Base-by-base conservation (phyloP, 2,888 invertebrate species). In the Heliconius erato region DNA sequence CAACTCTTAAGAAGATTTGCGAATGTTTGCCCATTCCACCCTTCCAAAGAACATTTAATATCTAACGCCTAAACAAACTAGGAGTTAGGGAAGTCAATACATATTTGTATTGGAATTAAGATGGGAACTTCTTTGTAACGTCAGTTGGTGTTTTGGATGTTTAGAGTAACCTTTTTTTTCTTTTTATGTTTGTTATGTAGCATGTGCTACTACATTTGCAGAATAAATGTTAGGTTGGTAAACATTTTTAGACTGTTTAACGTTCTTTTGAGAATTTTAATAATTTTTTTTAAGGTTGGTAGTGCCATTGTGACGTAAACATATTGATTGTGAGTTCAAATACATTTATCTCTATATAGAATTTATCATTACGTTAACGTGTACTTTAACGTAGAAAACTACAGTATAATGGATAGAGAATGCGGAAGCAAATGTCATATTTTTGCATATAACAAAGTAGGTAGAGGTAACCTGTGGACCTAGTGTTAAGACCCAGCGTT, bases 11-110 rank as follows among this genome's bases (percentile, higher is more conserved):
- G 78, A 67, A 78, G 65, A 78, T 78, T 65, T 78, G 23, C 67
- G 23, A 78, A 19, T 78, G 44, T 91, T 88, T 89, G 82, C 89
- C 86, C 87, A 91, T 93, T 91, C 89, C 89, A 87, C 86, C 87
- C 88, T 86, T 90, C 88, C 85, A 86, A 82, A 88, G 84, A 81
- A 89, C 90, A 90, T 90, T 90, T 93, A 94, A 92, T 94, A 91
- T 92, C 91, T 92, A 93, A 91, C 92, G 91, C 94, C 93, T 93
- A 93, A 92, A 90, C 90, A 94, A 94, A 95, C 94, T 88, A 85
- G 78, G 81, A 81, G 83, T 85, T 87, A 84, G 85, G 85, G 88
- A 87, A 85, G 85, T 92, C 93, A 92, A 92, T 92, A 92, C 92
- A 90, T 90, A 92, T 93, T 94, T 94, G 91, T 86, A 85, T 87